These are phyloP conservation scores for Philaethria dido DNA, from an alignment of 2,888 invertebrate species.

Conservation along the genomic window DNA sequence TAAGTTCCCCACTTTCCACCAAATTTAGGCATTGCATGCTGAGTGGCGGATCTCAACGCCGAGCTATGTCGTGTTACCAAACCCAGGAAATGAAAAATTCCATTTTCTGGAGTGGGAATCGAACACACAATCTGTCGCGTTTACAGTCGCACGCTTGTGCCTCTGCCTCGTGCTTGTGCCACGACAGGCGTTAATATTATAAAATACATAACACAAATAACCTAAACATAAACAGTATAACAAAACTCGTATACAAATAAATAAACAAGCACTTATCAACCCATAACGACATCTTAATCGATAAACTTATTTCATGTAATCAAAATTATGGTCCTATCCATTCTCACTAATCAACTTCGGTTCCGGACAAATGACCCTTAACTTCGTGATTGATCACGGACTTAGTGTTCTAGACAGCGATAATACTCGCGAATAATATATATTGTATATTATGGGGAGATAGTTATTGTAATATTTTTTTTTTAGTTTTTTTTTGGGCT, in stretches of 20 bases:
- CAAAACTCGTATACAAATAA: not conserved
- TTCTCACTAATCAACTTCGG: constrained; percentile 40
- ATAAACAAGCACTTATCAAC: not conserved
- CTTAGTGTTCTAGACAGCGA: constrained; percentile 45
- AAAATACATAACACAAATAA: not conserved
- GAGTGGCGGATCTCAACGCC: no score
- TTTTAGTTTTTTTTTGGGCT: not conserved
- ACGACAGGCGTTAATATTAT: no score
- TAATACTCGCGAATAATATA: constrained; percentile 38
- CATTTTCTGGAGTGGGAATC: no score
- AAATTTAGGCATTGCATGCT: no score
- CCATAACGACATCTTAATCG: constrained; percentile 18
- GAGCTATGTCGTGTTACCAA: no score
- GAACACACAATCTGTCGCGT: no score
- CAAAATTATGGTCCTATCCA: constrained; percentile 26
- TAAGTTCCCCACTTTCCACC: no score
- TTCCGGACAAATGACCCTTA: constrained; percentile 41
- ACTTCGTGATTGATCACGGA: constrained; percentile 49
- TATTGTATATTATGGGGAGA: constrained; percentile 17
- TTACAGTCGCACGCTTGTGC: no score
- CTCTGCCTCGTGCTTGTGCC: no score
- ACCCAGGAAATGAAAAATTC: no score
- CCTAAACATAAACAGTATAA: not conserved
- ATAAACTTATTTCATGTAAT: constrained; percentile 25
- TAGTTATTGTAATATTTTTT: constrained; percentile 5